Percentiles rank a stretch among this genome's conserved stretches.
Evolutionary conservation across 2,113 vertebrate species (phyloP).

Genomic region (Serinus canaria): DNA sequence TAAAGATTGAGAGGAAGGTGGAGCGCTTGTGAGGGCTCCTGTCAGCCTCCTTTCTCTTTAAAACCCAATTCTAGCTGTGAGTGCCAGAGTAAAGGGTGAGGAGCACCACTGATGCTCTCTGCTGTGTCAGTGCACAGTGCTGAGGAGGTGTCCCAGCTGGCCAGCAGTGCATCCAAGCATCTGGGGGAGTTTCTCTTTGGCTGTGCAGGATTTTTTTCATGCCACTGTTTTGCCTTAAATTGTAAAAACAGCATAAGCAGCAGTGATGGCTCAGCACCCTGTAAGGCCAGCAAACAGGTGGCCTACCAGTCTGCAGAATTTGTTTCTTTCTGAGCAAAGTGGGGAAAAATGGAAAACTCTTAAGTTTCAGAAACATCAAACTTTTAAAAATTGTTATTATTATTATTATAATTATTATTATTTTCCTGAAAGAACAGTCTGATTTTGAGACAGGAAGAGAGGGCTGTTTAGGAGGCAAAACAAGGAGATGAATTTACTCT

Average conservation of each 20-base stretch:
- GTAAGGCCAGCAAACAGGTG: neutral
- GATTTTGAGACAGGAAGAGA: neutral
- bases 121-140: neutral
- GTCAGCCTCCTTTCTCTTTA: neutral
- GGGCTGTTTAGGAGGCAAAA: neutral
- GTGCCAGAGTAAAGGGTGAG: neutral
- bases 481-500: neutral
- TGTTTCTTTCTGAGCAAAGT: neutral
- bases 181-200: neutral
- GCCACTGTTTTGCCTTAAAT: neutral
- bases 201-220: neutral
- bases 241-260: neutral
- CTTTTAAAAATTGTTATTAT: neutral
- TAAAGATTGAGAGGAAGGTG: neutral
- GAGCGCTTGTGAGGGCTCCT: neutral
- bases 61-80: neutral
- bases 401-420: neutral
- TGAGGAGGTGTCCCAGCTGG: neutral
- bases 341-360: neutral
- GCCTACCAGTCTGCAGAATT: neutral
- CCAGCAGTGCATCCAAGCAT: accelerated
- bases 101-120: neutral
- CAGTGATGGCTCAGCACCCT: neutral
- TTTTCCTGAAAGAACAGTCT: neutral
- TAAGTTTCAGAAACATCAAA: neutral